phyloP scores from a whole-genome alignment of 2,888 invertebrate genomes.

The Caenorhabditis japonica region DNA sequence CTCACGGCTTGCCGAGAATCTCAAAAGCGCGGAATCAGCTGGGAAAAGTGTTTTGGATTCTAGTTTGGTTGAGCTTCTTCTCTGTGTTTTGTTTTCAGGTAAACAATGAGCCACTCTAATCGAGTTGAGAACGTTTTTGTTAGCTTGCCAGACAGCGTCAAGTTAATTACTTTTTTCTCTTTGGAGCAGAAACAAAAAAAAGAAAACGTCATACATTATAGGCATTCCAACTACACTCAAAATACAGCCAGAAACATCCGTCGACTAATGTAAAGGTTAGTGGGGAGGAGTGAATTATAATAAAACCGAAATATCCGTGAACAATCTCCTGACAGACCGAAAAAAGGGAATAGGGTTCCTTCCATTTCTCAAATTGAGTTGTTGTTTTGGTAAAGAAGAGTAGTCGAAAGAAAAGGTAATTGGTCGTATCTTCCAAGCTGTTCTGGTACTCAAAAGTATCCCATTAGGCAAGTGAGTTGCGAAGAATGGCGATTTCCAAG shows the following conservation, averaged over 20 bases:
- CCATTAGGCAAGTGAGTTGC: constrained; percentile 41
- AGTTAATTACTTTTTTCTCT: background rate
- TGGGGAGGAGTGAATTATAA: background rate
- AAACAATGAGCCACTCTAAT: background rate
- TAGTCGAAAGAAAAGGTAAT: constrained; percentile 20
- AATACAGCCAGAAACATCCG: constrained; percentile 45
- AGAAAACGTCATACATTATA: constrained; percentile 18
- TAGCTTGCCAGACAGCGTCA: too few relatives aligned
- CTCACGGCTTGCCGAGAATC: constrained; percentile 60
- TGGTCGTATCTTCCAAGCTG: constrained; percentile 22
- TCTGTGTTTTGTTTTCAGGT: constrained; percentile 39
- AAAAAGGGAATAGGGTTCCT: background rate
- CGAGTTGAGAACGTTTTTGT: too few relatives aligned
- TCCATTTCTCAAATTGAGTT: constrained; percentile 41
- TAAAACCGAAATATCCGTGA: constrained; percentile 42
- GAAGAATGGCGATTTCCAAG: constrained; percentile 18
- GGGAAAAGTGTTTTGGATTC: constrained; percentile 49
- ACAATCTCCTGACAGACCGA: too few relatives aligned
- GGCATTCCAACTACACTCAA: constrained; percentile 30
- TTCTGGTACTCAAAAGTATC: constrained; percentile 10
- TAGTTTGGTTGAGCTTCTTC: constrained; percentile 49
- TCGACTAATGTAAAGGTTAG: constrained; percentile 53
- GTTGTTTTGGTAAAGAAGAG: constrained; percentile 11
- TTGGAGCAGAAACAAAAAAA: background rate
- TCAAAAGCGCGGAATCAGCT: constrained; percentile 47